Base-by-base conservation (phyloP, 1,140 invertebrate genomes). In the Drosophila saltans region DNA sequence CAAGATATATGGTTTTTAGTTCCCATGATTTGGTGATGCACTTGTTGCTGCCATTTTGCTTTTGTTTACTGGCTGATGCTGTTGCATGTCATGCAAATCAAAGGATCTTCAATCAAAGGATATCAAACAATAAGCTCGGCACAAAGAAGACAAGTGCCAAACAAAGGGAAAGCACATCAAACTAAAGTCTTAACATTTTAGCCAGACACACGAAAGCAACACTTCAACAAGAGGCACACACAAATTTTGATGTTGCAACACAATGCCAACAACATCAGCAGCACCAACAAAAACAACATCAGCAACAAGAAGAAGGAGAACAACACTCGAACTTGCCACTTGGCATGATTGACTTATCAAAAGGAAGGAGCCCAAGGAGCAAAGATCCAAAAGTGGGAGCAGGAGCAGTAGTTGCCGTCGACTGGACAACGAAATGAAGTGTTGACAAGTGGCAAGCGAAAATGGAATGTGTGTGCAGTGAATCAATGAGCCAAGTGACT, bases 311-410 rank as follows among this genome's bases (percentile, higher is more conserved):
- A 48, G 45, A 48, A 21, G 16, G 45, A 48, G 45, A 69, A 41
- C 83, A 76, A 72, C 74, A 84, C 83, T 83, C 80, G 83, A 88
- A 88, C 86, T 85, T 88, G 83, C 75, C 83, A 86, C 83, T 88
- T 89, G 81, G 80, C 78, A 69, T 89, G 84, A 89, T 89, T 89
- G 84, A 89, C 84, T 89, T 89, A 89, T 89, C 84, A 88, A 88
- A 85, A 88, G 83, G 72, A 89, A 59, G 57, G 57, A 56, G 57
- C 57, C 55, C 30, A 57, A 39, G 33, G 16, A 39, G 21, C 57
- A 16, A 39, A 39, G 78, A 79, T 70, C 28, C 56, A 77, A 59
- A 60, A 63, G 39, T 60, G 77, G 73, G 55, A 76, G 73, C 67
- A 69, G 11, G 56, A 66, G 16, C 61, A 48, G 39, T 58, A 66